Percentiles rank a stretch among this genome's conserved stretches.
Conservation (phyloP, 2,888 invertebrate genomes). For the Diaphora mendica region DNA sequence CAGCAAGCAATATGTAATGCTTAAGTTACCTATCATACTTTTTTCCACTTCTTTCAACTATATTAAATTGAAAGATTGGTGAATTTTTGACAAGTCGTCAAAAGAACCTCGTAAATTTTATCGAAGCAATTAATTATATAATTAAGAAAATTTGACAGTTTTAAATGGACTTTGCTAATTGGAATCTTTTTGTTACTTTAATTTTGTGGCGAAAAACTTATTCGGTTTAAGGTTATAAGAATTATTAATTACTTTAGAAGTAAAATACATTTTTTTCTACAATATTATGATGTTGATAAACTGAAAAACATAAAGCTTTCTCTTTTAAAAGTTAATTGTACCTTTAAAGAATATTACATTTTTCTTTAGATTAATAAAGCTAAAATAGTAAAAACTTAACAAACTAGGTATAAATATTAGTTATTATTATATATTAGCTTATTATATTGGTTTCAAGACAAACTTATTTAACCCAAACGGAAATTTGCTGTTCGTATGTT, state of each 20-base stretch:
- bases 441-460: neutral
- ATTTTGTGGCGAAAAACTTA: slow-evolving; percentile 31
- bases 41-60: neutral
- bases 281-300: neutral
- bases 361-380: neutral
- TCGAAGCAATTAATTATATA: slow-evolving; percentile 44
- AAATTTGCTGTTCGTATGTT: neutral
- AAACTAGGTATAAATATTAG: neutral
- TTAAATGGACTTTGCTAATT: slow-evolving; percentile 44
- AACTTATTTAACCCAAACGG: neutral
- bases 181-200: slow-evolving; percentile 36
- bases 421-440: too few species aligned
- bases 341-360: neutral
- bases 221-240: neutral
- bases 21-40: neutral
- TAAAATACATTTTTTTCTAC: neutral
- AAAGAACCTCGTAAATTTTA: slow-evolving; percentile 36
- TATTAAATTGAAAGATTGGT: slow-evolving; percentile 32
- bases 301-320: neutral
- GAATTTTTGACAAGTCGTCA: slow-evolving; percentile 41
- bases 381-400: too few species aligned
- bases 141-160: slow-evolving; percentile 42
- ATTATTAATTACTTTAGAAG: neutral
- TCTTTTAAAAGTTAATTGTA: neutral
- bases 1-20: neutral